phyloP scores from a whole-genome alignment of 2,113 vertebrate genomes.

The Numenius arquata region DNA sequence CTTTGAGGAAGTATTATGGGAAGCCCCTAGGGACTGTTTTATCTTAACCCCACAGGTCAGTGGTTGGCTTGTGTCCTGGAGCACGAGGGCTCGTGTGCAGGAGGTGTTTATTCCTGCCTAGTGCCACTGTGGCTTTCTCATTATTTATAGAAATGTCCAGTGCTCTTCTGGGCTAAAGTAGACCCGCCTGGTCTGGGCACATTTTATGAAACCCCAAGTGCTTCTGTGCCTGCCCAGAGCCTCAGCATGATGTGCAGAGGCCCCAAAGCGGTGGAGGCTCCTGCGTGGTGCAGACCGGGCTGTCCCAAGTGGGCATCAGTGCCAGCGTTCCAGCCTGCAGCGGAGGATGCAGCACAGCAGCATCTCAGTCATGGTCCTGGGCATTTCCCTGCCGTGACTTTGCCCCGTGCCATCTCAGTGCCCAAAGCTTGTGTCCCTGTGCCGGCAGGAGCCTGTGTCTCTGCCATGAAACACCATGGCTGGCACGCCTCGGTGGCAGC shows the following conservation, averaged over 20 bases:
- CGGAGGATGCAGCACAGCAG: neutral
- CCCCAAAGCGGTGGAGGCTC: neutral
- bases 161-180: neutral
- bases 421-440: neutral
- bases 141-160: neutral
- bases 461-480: neutral
- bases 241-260: rapidly evolving
- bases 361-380: neutral
- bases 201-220: neutral
- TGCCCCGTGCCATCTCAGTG: neutral
- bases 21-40: neutral
- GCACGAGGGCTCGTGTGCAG: neutral
- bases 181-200: too few relatives aligned
- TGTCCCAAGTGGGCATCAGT: neutral
- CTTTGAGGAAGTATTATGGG: neutral
- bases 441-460: neutral
- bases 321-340: neutral
- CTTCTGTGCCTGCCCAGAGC: neutral
- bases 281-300: neutral
- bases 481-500: rapidly evolving
- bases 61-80: neutral
- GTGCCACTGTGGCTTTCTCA: neutral
- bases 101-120: neutral
- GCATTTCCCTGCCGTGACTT: neutral
- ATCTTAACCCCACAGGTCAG: neutral